These are phyloP conservation scores for Lates calcarifer DNA, from an alignment of 2,113 vertebrate species.

Conservation along the genomic window DNA sequence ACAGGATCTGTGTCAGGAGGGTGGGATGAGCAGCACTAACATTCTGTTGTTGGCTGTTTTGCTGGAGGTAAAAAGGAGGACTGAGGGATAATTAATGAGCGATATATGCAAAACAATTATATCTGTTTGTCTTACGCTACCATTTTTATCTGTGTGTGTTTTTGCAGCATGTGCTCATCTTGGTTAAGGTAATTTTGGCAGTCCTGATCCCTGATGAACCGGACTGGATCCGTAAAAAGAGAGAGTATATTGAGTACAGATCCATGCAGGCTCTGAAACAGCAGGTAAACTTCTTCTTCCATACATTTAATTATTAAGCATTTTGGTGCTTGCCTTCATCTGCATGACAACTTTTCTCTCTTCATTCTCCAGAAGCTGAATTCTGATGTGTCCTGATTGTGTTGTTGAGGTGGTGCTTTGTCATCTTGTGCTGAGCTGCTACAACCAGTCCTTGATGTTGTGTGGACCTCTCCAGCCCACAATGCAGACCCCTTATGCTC, in stretches of 20 bases:
- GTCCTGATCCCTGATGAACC: constrained; percentile 87
- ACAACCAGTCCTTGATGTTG: constrained; percentile 6
- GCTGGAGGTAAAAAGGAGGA: constrained; percentile 78
- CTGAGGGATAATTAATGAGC: neutral
- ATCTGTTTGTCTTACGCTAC: neutral
- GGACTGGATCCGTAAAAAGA: constrained; percentile 82
- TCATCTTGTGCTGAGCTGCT: constrained; percentile 2
- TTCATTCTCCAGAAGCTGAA: constrained; percentile 51
- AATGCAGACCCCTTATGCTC: neutral
- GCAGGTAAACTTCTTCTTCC: constrained; percentile 66
- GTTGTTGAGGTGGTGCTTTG: constrained; percentile 18
- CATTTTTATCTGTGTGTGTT: neutral
- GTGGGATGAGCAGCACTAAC: constrained; percentile 67
- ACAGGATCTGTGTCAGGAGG: constrained; percentile 67
- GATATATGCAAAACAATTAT: neutral
- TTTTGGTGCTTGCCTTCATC: neutral
- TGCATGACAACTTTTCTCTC: neutral
- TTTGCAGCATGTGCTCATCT: constrained; percentile 83
- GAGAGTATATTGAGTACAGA: constrained; percentile 81
- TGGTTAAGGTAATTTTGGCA: constrained; percentile 81
- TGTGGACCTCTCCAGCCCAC: constrained; percentile 1
- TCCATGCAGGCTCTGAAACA: constrained; percentile 83
- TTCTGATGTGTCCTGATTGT: constrained; percentile 41
- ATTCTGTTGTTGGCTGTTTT: constrained; percentile 78
- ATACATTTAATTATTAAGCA: neutral